Conservation (phyloP, 2,888 invertebrate genomes). For the Cryptus viduatorius region DNA sequence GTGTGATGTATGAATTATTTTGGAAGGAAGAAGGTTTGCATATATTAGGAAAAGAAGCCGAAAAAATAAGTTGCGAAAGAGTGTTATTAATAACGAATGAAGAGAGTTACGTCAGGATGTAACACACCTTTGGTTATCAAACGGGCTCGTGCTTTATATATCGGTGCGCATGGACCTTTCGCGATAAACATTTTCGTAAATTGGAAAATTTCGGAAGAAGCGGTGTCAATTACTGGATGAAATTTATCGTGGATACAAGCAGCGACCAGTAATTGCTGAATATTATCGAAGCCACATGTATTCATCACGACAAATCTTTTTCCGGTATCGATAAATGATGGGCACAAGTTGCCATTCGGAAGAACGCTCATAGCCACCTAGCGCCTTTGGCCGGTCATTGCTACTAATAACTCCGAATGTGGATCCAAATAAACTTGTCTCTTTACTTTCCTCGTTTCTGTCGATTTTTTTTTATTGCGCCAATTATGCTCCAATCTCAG, state of each 20-base stretch:
- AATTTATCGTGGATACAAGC: conserved; percentile 24
- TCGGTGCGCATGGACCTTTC: conserved; percentile 4
- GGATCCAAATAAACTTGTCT: conserved; percentile 24
- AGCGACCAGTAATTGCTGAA: conserved; percentile 24
- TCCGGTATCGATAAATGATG: conserved; percentile 13
- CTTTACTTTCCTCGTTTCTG: conserved; percentile 10
- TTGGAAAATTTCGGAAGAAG: conserved; percentile 8
- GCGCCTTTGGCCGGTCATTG: conserved; percentile 10
- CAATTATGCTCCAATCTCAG: conserved; percentile 24
- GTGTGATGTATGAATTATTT: too few relatives aligned
- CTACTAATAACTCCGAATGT: conserved; percentile 20
- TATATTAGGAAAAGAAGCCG: too few relatives aligned
- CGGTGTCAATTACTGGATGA: neutral
- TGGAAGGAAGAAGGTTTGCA: too few relatives aligned
- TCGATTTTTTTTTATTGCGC: conserved; percentile 25
- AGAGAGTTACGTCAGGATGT: too few relatives aligned
- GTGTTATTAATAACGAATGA: too few relatives aligned
- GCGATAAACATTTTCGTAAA: conserved; percentile 2
- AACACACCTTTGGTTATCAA: neutral
- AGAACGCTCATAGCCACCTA: conserved; percentile 24
- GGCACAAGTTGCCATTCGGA: conserved; percentile 14
- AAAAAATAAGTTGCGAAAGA: too few relatives aligned
- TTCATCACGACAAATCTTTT: conserved; percentile 12
- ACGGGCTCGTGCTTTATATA: conserved; percentile 22
- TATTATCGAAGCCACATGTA: conserved; percentile 26